A percentile compares a stretch with the other conserved stretches of the same genome.
These are phyloP conservation scores for Coregonus ussuriensis DNA, from an alignment of 2,797 vertebrate genomes.

Conservation along the genomic window DNA sequence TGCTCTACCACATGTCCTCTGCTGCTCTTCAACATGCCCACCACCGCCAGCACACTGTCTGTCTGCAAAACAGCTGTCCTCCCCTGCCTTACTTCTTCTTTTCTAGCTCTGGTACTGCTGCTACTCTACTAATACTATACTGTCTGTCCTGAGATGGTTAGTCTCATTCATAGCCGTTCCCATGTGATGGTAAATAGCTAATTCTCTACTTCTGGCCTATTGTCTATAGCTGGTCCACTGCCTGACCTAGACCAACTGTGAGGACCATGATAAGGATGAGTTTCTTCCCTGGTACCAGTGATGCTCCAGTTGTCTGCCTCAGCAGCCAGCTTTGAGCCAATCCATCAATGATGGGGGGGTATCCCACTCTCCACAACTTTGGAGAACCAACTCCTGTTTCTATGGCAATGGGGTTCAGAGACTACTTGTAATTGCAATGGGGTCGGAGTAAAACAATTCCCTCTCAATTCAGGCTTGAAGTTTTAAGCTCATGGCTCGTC, in stretches of 20 bases:
- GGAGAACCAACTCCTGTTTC: slow-evolving; percentile 61
- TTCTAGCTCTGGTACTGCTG: slow-evolving; percentile 56
- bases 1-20: background rate
- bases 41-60: slow-evolving; percentile 33
- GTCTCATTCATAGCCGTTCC: no score
- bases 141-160: slow-evolving; percentile 52
- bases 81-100: slow-evolving; percentile 22
- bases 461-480: background rate
- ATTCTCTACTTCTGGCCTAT: slow-evolving; percentile 44
- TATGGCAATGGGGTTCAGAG: slow-evolving; percentile 67
- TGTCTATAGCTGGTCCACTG: slow-evolving; percentile 55
- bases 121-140: slow-evolving; percentile 63
- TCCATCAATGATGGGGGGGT: slow-evolving; percentile 40
- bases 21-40: background rate
- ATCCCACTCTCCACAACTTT: slow-evolving; percentile 38
- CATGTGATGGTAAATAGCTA: slow-evolving; percentile 57
- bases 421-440: slow-evolving; percentile 48
- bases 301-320: slow-evolving; percentile 34
- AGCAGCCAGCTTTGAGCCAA: slow-evolving; percentile 35
- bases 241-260: slow-evolving; percentile 26
- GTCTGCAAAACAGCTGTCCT: slow-evolving; percentile 31
- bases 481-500: slow-evolving; percentile 40
- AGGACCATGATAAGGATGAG: slow-evolving; percentile 23
- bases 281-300: slow-evolving; percentile 40
- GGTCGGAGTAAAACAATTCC: slow-evolving; percentile 44